A percentile compares a stretch with the other conserved stretches of the same genome.
Conservation (phyloP, 2,113 vertebrate genomes). For the Urocynchramus pylzowi region DNA sequence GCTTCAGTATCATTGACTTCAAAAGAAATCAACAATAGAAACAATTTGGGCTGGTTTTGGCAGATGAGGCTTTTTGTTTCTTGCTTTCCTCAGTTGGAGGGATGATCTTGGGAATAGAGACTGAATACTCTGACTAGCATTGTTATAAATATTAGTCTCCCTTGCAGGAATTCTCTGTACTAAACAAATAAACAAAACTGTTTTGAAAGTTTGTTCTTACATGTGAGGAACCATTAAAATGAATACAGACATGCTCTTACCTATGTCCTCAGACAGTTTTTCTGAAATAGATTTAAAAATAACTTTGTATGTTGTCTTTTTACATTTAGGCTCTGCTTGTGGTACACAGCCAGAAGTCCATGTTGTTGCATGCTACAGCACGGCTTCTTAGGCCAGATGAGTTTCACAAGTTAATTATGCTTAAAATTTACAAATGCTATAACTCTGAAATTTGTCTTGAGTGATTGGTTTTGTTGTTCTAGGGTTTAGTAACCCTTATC, state of each 20-base stretch:
- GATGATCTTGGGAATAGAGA: neutral
- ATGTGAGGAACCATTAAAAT: neutral
- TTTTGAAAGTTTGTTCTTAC: neutral
- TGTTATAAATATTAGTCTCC: neutral
- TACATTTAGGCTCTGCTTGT: neutral
- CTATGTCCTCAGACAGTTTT: neutral
- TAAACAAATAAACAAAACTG: neutral
- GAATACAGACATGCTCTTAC: neutral
- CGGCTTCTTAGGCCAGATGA: neutral
- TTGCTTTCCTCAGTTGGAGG: neutral
- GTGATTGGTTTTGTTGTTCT: neutral
- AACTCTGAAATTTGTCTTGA: neutral
- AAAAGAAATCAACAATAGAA: conserved; percentile 19
- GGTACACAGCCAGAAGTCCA: neutral
- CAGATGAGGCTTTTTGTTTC: conserved; percentile 11
- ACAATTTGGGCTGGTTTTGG: neutral
- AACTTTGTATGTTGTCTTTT: neutral
- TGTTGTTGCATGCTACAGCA: neutral
- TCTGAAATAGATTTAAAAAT: neutral
- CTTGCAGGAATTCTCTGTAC: neutral
- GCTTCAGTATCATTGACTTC: neutral
- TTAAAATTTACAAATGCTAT: neutral
- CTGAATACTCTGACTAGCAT: neutral
- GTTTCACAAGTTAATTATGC: neutral
- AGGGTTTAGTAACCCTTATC: neutral